Conservation (phyloP, 1,140 invertebrate genomes). For the Lamellibrachia luymesi region DNA sequence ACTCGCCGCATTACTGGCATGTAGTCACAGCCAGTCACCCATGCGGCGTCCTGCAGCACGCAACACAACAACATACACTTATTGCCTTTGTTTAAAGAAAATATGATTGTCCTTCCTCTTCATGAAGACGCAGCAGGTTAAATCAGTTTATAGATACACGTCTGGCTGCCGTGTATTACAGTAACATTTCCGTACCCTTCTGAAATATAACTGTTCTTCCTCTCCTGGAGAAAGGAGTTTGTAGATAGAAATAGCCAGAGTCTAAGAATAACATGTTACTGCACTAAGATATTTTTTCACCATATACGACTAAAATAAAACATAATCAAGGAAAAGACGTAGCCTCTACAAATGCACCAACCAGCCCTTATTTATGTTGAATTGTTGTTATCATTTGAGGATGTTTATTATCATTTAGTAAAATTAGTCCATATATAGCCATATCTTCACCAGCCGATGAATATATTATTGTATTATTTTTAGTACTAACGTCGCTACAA, state of each 20-base stretch:
- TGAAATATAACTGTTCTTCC: neutral
- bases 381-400: neutral
- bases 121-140: neutral
- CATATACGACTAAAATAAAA: neutral
- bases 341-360: neutral
- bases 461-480: neutral
- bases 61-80: neutral
- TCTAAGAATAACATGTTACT: neutral
- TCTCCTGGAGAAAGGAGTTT: neutral
- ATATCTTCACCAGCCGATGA: neutral
- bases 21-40: conserved; percentile 54
- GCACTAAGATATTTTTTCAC: neutral
- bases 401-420: neutral
- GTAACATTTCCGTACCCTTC: neutral
- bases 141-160: neutral
- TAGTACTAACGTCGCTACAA: too few species aligned
- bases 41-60: conserved; percentile 43
- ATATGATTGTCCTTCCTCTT: neutral
- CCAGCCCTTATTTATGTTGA: neutral
- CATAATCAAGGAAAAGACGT: neutral
- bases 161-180: neutral
- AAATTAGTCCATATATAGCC: neutral
- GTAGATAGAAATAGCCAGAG: neutral
- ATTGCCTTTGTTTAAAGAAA: neutral
- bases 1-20: conserved; percentile 48